Conservation (phyloP, 2,113 vertebrate genomes). For the Isurus oxyrinchus region DNA sequence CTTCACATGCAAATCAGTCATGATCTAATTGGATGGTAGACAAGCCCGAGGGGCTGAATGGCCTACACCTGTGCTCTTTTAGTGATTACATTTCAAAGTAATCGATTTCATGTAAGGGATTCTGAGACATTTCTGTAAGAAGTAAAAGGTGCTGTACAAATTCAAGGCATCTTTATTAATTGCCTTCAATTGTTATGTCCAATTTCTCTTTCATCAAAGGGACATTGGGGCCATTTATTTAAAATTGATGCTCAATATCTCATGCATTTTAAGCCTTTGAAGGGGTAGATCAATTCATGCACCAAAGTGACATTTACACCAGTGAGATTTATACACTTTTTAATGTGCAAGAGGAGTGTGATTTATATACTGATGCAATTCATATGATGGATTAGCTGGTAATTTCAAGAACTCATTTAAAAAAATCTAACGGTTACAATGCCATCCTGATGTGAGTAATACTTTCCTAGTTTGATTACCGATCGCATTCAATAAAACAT, state of each 20-base stretch:
- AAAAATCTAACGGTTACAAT: background rate
- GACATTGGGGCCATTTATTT: background rate
- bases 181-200: slow-evolving; percentile 22
- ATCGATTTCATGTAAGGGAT: background rate
- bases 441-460: background rate
- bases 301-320: slow-evolving; percentile 13
- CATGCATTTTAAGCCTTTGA: slow-evolving; percentile 22
- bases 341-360: slow-evolving; percentile 2
- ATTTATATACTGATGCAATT: slow-evolving; percentile 22
- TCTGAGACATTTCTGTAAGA: background rate
- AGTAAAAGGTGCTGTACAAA: background rate
- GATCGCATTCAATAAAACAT: background rate
- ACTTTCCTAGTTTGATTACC: background rate
- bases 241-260: slow-evolving; percentile 23
- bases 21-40: background rate
- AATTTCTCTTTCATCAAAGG: slow-evolving; percentile 20
- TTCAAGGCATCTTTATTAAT: background rate
- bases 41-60: background rate
- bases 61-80: background rate
- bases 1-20: background rate
- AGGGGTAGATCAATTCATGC: slow-evolving; percentile 7
- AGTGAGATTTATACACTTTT: slow-evolving; percentile 23
- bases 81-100: background rate
- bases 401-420: slow-evolving; percentile 16
- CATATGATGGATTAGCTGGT: slow-evolving; percentile 20